Evolutionary conservation across 2,888 invertebrate species (phyloP).

Genomic region (Neoascia interrupta): DNA sequence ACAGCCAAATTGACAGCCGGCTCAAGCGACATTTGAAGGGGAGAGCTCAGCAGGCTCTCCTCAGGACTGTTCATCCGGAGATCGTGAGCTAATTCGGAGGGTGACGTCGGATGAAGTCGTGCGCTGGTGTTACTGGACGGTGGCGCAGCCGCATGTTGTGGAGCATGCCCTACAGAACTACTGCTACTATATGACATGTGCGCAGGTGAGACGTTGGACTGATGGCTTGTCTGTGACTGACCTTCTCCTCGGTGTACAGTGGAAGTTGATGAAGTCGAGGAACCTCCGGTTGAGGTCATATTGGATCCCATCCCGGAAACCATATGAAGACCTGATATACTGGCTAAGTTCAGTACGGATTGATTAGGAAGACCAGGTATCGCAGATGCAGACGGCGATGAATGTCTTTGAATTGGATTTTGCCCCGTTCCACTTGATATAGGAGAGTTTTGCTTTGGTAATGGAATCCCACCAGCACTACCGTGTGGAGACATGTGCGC

Average conservation of each 20-base stretch:
- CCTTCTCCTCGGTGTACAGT: conserved; percentile 50
- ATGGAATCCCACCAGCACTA: conserved; percentile 75
- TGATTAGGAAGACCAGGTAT: conserved; percentile 70
- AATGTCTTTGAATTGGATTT: conserved; percentile 64
- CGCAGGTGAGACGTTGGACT: conserved; percentile 61
- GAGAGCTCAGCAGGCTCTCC: conserved; percentile 84
- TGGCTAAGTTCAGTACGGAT: conserved; percentile 71
- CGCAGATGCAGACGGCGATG: conserved; percentile 63
- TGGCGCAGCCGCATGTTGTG: conserved; percentile 43
- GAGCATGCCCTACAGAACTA: conserved; percentile 40
- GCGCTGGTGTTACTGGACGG: conserved; percentile 60
- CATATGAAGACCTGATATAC: conserved; percentile 71
- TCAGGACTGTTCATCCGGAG: conserved; percentile 80
- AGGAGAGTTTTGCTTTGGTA: conserved; percentile 80
- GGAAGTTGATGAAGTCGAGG: conserved; percentile 58
- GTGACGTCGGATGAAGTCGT: conserved; percentile 72
- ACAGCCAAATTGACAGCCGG: conserved; percentile 79
- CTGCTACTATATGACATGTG: conserved; percentile 56
- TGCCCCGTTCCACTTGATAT: conserved; percentile 74
- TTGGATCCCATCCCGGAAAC: conserved; percentile 69
- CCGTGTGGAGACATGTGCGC: conserved; percentile 73
- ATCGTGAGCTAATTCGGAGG: conserved; percentile 79
- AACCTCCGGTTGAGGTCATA: conserved; percentile 59
- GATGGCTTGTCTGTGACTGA: conserved; percentile 46
- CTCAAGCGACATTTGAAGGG: conserved; percentile 83